These are phyloP conservation scores for Rhopalosiphum nymphaeae DNA, from an alignment of 2,888 invertebrate genomes.

Conservation along the genomic window DNA sequence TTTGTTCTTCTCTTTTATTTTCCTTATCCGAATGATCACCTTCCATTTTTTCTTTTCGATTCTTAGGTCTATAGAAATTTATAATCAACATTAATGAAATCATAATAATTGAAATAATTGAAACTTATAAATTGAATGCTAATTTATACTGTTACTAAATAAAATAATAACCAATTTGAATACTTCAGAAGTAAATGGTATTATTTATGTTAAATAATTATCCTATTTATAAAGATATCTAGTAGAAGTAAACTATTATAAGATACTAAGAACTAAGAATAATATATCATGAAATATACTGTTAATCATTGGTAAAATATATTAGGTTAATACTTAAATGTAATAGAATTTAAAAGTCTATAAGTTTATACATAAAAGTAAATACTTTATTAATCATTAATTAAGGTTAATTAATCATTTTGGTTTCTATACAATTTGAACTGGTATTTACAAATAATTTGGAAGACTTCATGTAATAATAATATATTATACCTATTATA, in stretches of 20 bases:
- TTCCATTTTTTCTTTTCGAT: slow-evolving; percentile 64
- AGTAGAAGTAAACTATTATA: neutral
- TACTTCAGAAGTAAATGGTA: neutral
- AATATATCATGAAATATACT: neutral
- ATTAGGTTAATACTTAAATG: neutral
- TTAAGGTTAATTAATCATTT: neutral
- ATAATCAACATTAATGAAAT: neutral
- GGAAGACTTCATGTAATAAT: neutral
- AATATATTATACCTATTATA: neutral
- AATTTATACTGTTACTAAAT: neutral
- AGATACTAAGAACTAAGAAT: neutral
- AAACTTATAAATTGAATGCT: neutral
- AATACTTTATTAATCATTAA: neutral
- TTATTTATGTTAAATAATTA: neutral
- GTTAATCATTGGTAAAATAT: neutral
- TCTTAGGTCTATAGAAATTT: slow-evolving; percentile 49
- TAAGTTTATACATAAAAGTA: neutral
- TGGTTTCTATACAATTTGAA: neutral
- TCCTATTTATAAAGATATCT: neutral
- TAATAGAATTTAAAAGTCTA: neutral
- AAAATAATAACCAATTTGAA: neutral
- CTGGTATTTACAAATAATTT: neutral
- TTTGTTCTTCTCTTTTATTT: slow-evolving; percentile 75
- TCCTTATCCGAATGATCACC: slow-evolving; percentile 73
- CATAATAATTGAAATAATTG: neutral